Evolutionary conservation across 2,113 vertebrate genomes (phyloP), one percentile per base, ranked within the genome.

Genomic region (Equus quagga): DNA sequence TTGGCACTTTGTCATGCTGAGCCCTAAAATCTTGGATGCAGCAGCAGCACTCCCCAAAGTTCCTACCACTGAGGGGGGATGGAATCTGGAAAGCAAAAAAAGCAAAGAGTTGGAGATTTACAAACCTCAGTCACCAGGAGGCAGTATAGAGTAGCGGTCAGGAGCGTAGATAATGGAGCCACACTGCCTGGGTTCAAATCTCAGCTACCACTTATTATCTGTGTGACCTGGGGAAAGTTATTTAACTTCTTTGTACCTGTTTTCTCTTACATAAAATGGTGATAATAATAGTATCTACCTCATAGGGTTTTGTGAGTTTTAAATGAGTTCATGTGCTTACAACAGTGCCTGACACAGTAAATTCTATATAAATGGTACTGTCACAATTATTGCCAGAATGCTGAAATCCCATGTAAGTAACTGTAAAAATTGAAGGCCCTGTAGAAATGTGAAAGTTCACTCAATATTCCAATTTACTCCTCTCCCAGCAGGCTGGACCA

Each of bases 11-110:
- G 95, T 26, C 33, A 94, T 94, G 33, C 99, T 98, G 72, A 99
- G 98, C 78, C 97, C 98, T 70, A 99, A 97, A 88, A 99, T 98
- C 98, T 99, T 99, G 46, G 99, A 99, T 0, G 99, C 98, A 17
- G 99, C 99, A 26, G 99, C 99, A 2, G 99, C 99, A 26, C 99
- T 99, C 3, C 99, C 99, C 99, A 99, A 99, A 17, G 99, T 99
- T 26, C 99, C 99, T 0, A 99, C 99, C 49, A 99, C 99, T 1
- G 99, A 99, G 0, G 99, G 99, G 15, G 99, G 99, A 94, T 99
- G 99, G 98, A 99, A 99, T 96, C 99, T 99, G 98, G 87, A 92
- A 98, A 95, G 23, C 6, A 97, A 89, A 97, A 3, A 3, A 18
- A 65, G 18, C 44, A 70, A 67, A 92, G 26, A 96, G 82, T 46